Evolutionary conservation across 2,113 vertebrate species (phyloP).

Genomic region (Rousettus leschenaultii): DNA sequence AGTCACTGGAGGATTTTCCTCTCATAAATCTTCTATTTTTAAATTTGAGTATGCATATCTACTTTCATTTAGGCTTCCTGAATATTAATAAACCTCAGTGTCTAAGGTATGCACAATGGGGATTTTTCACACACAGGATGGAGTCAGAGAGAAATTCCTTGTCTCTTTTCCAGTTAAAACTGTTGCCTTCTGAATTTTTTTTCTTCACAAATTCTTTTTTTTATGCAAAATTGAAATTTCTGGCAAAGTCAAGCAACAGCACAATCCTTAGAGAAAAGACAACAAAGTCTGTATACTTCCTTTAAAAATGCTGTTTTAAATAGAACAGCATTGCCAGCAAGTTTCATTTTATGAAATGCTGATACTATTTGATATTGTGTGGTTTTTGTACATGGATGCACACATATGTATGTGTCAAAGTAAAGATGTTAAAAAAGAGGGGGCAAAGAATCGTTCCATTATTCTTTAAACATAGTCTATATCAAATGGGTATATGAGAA

Average conservation of each 20-base stretch:
- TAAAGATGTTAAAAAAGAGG: not conserved
- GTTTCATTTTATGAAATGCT: not conserved
- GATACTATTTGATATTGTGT: not conserved
- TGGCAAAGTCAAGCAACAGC: not conserved
- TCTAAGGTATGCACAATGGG: not conserved
- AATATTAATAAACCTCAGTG: not conserved
- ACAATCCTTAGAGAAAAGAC: not conserved
- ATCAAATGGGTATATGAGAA: not conserved
- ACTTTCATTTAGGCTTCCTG: not conserved
- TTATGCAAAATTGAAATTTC: not conserved
- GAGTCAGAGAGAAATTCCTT: not conserved
- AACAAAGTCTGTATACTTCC: not conserved
- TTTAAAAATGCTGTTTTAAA: not conserved
- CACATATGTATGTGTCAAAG: too few species aligned
- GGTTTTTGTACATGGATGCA: fast-evolving
- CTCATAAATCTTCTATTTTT: not conserved
- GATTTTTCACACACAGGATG: not conserved
- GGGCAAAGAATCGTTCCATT: not conserved
- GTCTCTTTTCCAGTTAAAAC: not conserved
- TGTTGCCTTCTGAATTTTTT: not conserved
- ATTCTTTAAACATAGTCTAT: not conserved
- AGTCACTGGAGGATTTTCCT: not conserved
- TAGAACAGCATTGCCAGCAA: not conserved
- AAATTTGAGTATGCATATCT: not conserved
- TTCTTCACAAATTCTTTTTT: not conserved